Conservation (phyloP, 2,888 invertebrate species). For the Oligia strigilis region DNA sequence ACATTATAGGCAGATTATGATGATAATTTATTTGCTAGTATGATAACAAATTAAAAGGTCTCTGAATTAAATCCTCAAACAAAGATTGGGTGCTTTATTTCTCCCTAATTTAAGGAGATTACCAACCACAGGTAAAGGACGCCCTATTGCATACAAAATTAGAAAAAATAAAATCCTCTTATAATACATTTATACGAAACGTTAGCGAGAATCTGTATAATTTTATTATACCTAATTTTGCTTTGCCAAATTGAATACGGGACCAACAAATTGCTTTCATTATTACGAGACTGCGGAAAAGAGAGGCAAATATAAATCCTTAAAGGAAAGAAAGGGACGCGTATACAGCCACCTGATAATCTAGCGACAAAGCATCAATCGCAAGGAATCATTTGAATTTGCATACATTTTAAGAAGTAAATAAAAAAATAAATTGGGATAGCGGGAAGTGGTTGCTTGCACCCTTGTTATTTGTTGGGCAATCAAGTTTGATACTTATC, state of each 20-base stretch:
- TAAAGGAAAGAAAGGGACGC: conserved; percentile 32
- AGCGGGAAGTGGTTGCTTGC: conserved; percentile 57
- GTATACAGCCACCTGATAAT: conserved; percentile 72
- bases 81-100: conserved; percentile 27
- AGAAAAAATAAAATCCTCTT: conserved; percentile 80
- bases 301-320: conserved; percentile 55
- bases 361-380: conserved; percentile 79
- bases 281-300: conserved; percentile 63
- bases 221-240: conserved; percentile 83
- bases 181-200: conserved; percentile 69
- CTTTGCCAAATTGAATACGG: conserved; percentile 80
- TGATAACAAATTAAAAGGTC: too few relatives aligned
- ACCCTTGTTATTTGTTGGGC: conserved; percentile 60
- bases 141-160: conserved; percentile 69
- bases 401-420: conserved; percentile 81
- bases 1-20: too few relatives aligned
- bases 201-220: conserved; percentile 85
- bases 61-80: neutral
- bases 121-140: conserved; percentile 75
- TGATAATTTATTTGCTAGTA: too few relatives aligned
- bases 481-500: conserved; percentile 59
- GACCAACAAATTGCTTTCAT: conserved; percentile 76
- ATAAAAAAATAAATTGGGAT: conserved; percentile 78
- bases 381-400: conserved; percentile 78
- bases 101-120: conserved; percentile 71